Conservation (phyloP, 2,888 invertebrate species). For the Mythimna lalbum region DNA sequence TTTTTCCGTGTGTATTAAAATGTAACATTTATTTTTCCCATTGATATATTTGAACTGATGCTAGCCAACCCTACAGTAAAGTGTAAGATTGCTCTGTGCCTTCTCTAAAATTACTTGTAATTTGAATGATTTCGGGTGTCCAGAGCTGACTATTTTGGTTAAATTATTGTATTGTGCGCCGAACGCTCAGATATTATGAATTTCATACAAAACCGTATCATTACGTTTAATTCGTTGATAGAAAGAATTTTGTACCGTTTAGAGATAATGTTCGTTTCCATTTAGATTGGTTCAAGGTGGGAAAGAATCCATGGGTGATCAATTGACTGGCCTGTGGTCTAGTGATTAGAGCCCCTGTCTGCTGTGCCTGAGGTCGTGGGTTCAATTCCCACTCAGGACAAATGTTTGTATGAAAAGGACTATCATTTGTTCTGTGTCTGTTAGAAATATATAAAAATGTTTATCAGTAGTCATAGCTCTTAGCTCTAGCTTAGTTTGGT, state of each 20-base stretch:
- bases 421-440: no score
- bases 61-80: slow-evolving; percentile 46
- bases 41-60: no score
- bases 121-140: slow-evolving; percentile 62
- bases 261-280: neutral
- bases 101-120: slow-evolving; percentile 63
- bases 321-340: no score
- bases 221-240: slow-evolving; percentile 39
- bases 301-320: neutral
- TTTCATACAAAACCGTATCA: slow-evolving; percentile 36
- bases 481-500: no score
- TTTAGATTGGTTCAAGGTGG: neutral
- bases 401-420: no score
- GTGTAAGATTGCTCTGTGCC: slow-evolving; percentile 29
- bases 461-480: no score
- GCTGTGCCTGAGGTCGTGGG: no score
- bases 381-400: no score
- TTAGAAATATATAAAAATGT: no score
- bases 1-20: no score
- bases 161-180: slow-evolving; percentile 49
- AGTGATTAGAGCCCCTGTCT: no score
- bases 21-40: no score
- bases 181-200: slow-evolving; percentile 34
- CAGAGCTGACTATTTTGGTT: slow-evolving; percentile 54
- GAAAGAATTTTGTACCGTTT: slow-evolving; percentile 43